phyloP scores from a whole-genome alignment of 2,113 vertebrate genomes.

The Nibea albiflora region DNA sequence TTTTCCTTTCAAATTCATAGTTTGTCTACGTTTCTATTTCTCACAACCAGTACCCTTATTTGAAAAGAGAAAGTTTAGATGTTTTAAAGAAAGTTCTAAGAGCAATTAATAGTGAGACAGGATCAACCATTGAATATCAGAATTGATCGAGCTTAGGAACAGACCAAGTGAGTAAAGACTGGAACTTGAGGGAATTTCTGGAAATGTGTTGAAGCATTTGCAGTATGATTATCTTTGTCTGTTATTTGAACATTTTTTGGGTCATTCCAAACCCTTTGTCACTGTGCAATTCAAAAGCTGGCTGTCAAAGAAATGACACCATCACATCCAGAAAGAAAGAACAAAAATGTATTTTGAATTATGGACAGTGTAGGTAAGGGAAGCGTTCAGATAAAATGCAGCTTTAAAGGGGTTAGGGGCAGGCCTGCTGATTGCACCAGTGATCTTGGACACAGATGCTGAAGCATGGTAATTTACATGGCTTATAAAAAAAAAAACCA shows the following conservation, averaged over 20 bases:
- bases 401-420: not conserved
- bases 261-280: not conserved
- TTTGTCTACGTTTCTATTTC: not conserved
- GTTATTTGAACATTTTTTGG: not conserved
- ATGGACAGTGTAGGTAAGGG: not conserved
- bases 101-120: not conserved
- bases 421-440: not conserved
- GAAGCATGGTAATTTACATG: not conserved
- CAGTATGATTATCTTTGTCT: not conserved
- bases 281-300: not conserved
- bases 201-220: not conserved
- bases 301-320: not conserved
- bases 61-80: not conserved
- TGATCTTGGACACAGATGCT: not conserved
- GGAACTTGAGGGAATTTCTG: not conserved
- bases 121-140: not conserved
- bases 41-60: not conserved
- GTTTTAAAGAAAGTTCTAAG: not conserved
- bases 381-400: not conserved
- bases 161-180: not conserved
- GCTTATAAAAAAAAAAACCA: not conserved
- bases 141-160: not conserved
- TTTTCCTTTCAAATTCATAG: not conserved
- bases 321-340: not conserved
- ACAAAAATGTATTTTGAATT: not conserved